These are phyloP conservation scores for Acanthochromis polyacanthus DNA, from an alignment of 2,113 vertebrate species.

Conservation along the genomic window DNA sequence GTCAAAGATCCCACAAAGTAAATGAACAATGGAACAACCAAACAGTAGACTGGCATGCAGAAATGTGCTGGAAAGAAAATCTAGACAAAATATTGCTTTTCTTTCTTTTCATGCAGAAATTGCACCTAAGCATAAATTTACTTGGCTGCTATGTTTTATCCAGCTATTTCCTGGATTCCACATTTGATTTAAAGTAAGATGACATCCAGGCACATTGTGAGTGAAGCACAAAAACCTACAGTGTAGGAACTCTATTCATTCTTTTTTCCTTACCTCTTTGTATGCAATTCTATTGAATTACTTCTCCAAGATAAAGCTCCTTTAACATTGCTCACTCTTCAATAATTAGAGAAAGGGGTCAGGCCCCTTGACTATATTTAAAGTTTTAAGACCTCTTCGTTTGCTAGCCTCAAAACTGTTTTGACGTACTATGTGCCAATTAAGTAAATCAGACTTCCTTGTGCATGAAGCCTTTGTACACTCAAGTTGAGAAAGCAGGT, in stretches of 20 bases:
- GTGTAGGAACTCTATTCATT: not conserved
- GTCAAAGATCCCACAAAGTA: not conserved
- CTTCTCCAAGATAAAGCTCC: not conserved
- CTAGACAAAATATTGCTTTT: not conserved
- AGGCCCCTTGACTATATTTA: not conserved
- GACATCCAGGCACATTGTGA: not conserved
- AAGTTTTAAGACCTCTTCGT: not conserved
- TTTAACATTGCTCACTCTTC: not conserved
- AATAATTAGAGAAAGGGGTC: not conserved
- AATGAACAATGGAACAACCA: not conserved
- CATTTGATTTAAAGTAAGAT: not conserved
- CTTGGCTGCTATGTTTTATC: not conserved
- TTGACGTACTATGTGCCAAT: no score
- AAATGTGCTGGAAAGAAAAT: not conserved
- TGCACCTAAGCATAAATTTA: not conserved
- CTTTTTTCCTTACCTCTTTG: not conserved
- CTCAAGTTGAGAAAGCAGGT: no score
- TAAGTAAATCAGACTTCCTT: no score
- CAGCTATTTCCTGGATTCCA: no score
- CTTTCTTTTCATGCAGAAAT: not conserved
- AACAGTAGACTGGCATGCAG: no score
- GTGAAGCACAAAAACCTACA: conserved; percentile 9
- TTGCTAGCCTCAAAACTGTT: no score
- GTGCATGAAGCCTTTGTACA: no score
- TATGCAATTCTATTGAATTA: not conserved